Percentiles rank a stretch among this genome's conserved stretches.
phyloP scores from a whole-genome alignment of 1,140 invertebrate species.

The Subanguina moxae region DNA sequence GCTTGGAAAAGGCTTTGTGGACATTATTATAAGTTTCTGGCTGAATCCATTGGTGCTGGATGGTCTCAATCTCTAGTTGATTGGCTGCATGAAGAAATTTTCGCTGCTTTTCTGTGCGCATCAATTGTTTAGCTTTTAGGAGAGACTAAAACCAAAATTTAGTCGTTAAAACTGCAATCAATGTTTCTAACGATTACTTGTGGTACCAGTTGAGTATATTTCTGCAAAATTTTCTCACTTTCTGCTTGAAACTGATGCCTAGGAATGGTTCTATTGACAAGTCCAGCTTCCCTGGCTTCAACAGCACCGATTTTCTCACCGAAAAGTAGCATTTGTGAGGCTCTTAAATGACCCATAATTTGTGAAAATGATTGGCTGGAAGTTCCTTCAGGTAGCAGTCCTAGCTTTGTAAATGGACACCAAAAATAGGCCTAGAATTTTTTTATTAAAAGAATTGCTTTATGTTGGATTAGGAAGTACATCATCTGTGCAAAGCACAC shows the following conservation, averaged over 20 bases:
- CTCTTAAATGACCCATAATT: conserved; percentile 63
- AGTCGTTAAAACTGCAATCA: background rate
- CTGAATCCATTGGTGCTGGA: background rate
- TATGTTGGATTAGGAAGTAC: conserved; percentile 42
- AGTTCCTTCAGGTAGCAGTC: conserved; percentile 75
- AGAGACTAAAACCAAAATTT: conserved; percentile 1
- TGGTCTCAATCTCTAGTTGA: background rate
- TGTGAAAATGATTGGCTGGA: conserved; percentile 75
- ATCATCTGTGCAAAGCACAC: conserved; percentile 76
- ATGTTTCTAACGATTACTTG: conserved; percentile 6
- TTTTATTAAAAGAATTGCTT: background rate
- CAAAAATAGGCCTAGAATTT: conserved; percentile 72
- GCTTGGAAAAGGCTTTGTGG: background rate
- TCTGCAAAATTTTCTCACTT: conserved; percentile 3
- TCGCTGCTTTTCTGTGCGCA: background rate
- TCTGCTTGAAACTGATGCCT: conserved; percentile 17
- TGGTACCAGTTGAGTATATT: background rate
- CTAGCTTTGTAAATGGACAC: conserved; percentile 76
- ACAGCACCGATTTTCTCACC: conserved; percentile 20
- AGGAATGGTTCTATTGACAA: conserved; percentile 27
- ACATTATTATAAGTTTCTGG: background rate
- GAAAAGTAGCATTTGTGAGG: conserved; percentile 35
- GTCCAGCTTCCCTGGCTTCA: conserved; percentile 15
- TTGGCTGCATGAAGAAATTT: background rate
- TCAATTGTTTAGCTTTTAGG: conserved; percentile 1